Evolutionary conservation across 2,797 vertebrate genomes (phyloP).

Genomic region (Carcharodon carcharias): DNA sequence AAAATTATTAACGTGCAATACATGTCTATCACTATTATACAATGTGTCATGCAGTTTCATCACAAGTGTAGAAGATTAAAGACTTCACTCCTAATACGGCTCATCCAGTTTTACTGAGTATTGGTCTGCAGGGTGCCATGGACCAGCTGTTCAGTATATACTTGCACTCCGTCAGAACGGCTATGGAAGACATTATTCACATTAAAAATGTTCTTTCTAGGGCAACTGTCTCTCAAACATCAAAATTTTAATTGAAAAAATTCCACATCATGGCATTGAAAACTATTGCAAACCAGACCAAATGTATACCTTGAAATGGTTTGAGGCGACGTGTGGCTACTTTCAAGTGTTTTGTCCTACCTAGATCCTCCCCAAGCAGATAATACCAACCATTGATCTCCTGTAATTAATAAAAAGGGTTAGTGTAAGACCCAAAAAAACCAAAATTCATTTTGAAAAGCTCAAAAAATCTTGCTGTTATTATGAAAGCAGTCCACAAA

Average conservation of each 20-base stretch:
- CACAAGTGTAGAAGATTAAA: not conserved
- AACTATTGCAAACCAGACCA: not conserved
- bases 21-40: not conserved
- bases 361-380: slow-evolving; percentile 71
- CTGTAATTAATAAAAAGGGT: slow-evolving; percentile 50
- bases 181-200: not conserved
- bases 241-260: not conserved
- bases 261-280: not conserved
- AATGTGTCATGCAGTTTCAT: not conserved
- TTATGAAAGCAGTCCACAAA: not conserved
- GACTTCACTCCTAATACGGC: not conserved
- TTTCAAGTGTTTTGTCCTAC: slow-evolving; percentile 75
- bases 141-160: not conserved
- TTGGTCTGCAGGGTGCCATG: not conserved
- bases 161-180: not conserved
- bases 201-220: not conserved
- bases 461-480: not conserved
- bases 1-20: not conserved
- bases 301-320: slow-evolving; percentile 46
- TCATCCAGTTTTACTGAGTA: not conserved
- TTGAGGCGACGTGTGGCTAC: slow-evolving; percentile 58
- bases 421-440: not conserved
- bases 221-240: not conserved
- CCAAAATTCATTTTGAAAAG: not conserved
- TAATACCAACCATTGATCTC: slow-evolving; percentile 78